Evolutionary conservation across 2,888 invertebrate species (phyloP).

Genomic region (Carcina quercana): DNA sequence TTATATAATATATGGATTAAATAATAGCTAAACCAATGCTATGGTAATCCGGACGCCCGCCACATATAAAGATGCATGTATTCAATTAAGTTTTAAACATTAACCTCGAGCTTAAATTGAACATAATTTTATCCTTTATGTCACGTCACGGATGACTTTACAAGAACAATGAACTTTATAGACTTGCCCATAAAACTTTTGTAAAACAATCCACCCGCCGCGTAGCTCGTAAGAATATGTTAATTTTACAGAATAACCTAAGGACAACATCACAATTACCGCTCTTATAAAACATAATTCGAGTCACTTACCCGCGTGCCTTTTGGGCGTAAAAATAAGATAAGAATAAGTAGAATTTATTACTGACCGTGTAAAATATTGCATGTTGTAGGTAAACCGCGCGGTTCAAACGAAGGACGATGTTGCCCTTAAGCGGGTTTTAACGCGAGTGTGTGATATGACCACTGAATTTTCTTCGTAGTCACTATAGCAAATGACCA

Average conservation of each 20-base stretch:
- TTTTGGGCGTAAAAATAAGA: slow-evolving; percentile 40
- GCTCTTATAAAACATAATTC: slow-evolving; percentile 26
- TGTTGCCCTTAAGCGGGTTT: slow-evolving; percentile 50
- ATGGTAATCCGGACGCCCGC: no score
- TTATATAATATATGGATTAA: no score
- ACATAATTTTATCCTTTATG: no score
- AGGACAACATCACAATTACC: slow-evolving; percentile 21
- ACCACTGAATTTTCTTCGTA: slow-evolving; percentile 5
- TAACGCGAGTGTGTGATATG: slow-evolving; percentile 26
- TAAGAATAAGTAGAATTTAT: slow-evolving; percentile 44
- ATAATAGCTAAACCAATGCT: no score
- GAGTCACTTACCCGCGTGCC: slow-evolving; percentile 28
- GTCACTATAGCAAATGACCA: not conserved
- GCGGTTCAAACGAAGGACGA: slow-evolving; percentile 45
- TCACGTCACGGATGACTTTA: no score
- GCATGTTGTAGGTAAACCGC: slow-evolving; percentile 42
- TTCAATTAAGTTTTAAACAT: no score
- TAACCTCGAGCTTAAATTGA: no score
- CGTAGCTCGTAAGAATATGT: slow-evolving; percentile 10
- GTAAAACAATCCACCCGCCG: slow-evolving; percentile 1
- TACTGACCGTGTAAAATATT: slow-evolving; percentile 46
- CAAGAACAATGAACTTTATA: slow-evolving; percentile 6
- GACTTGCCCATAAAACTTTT: slow-evolving; percentile 1
- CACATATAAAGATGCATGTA: no score
- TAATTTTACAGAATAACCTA: slow-evolving; percentile 13